Percentiles rank a stretch among this genome's conserved stretches.
Evolutionary conservation across 2,797 vertebrate species (phyloP).

Genomic region (Xenopus petersii): DNA sequence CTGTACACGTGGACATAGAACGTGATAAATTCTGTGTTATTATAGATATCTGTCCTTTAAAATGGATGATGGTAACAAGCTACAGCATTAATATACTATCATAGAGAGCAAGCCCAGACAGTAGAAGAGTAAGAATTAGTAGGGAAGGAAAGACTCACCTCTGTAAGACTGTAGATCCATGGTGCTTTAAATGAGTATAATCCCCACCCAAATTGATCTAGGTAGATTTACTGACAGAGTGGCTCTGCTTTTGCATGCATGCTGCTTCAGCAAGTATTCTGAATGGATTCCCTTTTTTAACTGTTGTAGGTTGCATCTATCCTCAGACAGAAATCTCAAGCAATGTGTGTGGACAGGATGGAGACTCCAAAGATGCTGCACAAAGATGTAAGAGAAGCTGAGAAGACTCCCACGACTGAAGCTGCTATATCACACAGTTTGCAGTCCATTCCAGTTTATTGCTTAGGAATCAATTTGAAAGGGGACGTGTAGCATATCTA

Average conservation of each 20-base stretch:
- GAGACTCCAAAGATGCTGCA: slow-evolving; percentile 48
- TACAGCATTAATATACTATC: no score
- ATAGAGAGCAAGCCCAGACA: no score
- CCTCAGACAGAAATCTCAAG: slow-evolving; percentile 3
- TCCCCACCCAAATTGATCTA: slow-evolving; percentile 50
- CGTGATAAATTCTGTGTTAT: no score
- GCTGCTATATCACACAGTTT: slow-evolving; percentile 11
- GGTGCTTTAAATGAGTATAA: slow-evolving; percentile 50
- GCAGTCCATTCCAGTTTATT: slow-evolving; percentile 8
- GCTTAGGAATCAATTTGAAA: neutral
- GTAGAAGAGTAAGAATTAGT: no score
- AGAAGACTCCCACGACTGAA: slow-evolving; percentile 11
- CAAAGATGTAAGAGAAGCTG: slow-evolving; percentile 47
- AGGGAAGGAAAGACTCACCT: slow-evolving; percentile 53
- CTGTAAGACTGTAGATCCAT: slow-evolving; percentile 57
- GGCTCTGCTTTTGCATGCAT: slow-evolving; percentile 44
- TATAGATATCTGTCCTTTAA: no score
- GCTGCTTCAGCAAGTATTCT: slow-evolving; percentile 51
- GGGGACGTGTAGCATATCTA: neutral
- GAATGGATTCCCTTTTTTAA: slow-evolving; percentile 58
- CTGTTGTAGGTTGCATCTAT: slow-evolving; percentile 45
- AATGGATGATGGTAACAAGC: no score
- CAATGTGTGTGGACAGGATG: slow-evolving; percentile 9
- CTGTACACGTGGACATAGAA: no score
- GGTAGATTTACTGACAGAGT: slow-evolving; percentile 48